phyloP scores from a whole-genome alignment of 2,888 invertebrate species.

The Quadriops clusia region DNA sequence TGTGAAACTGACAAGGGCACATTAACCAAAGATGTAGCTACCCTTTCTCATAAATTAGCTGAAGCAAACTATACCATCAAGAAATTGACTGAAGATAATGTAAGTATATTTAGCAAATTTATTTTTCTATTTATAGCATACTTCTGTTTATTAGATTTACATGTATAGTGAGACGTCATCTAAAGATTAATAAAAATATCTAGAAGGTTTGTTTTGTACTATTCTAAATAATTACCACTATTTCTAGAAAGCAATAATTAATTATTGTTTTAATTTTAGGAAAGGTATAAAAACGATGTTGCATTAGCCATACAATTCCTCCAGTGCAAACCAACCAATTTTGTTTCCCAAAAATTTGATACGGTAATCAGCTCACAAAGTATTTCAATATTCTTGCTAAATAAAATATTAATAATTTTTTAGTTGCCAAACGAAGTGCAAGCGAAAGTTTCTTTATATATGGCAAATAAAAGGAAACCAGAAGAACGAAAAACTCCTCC shows the following conservation, averaged over 20 bases:
- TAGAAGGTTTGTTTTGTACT: background rate
- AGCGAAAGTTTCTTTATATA: conserved; percentile 72
- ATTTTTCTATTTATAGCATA: conserved; percentile 10
- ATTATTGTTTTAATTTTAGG: conserved; percentile 46
- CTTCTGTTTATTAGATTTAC: conserved; percentile 1
- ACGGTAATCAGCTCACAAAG: conserved; percentile 53
- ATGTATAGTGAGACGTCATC: too few relatives aligned
- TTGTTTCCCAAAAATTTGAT: conserved; percentile 83
- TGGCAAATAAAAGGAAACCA: conserved; percentile 49
- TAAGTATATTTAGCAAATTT: conserved; percentile 40
- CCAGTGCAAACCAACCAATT: conserved; percentile 90
- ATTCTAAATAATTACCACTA: background rate
- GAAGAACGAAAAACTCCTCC: conserved; percentile 35
- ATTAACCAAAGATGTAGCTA: conserved; percentile 77
- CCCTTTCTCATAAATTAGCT: conserved; percentile 68
- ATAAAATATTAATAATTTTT: too few relatives aligned
- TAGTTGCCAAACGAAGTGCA: conserved; percentile 87
- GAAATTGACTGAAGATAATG: conserved; percentile 76
- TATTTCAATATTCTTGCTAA: conserved; percentile 7
- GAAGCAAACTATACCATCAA: conserved; percentile 77
- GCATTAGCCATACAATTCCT: conserved; percentile 85
- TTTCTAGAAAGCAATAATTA: conserved; percentile 7
- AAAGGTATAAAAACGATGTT: conserved; percentile 87
- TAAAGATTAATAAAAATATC: too few relatives aligned
- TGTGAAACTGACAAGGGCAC: conserved; percentile 82